Base-by-base conservation (phyloP, 2,797 vertebrate genomes). In the Dryobates pubescens region DNA sequence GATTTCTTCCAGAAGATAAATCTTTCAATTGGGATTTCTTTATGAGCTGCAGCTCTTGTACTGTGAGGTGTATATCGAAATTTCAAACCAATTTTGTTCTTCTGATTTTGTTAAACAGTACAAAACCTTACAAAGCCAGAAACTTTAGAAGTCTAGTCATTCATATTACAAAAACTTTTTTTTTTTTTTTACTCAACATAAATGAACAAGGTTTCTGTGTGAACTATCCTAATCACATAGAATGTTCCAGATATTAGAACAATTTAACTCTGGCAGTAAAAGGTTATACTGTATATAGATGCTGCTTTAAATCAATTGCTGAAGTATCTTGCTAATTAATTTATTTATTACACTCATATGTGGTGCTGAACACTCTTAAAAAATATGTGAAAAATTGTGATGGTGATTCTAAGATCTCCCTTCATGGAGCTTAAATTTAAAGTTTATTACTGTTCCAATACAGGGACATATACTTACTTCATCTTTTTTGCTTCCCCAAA, bases 1-100 rank as follows among this genome's bases (percentile, higher is more conserved):
- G 94, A 97, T 93, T 96, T 96, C 92, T 94, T 97, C 93, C 95
- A 97, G 93, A 74, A 97, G 90, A 97, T 97, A 97, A 97, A 97
- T 96, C 94, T 97, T 97, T 97, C 94, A 96, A 88, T 96, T 90
- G 90, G 85, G 85, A 94, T 86, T 93, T 89, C 89, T 96, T 90
- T 93, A 90, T 92, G 91, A 94, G 82, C 86, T 92, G 34, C 34
- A 96, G 84, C 41, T 82, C 38, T 57, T 95, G 71, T 94, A 82
- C 74, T 92, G 63, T 84, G 82, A 89, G 45, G 68, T 68, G 90
- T 80, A 36, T 95, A 91, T 96, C 87, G 93, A 96, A 96, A 95
- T 51, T 93, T 82, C 87, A 95, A 89, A 86, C 91, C 82, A 94
- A 88, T 91, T 96, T 92, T 89, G 34, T 71, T 84, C 63, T 81